These are phyloP conservation scores for Latheticus oryzae DNA, from an alignment of 2,888 invertebrate genomes.

Conservation along the genomic window DNA sequence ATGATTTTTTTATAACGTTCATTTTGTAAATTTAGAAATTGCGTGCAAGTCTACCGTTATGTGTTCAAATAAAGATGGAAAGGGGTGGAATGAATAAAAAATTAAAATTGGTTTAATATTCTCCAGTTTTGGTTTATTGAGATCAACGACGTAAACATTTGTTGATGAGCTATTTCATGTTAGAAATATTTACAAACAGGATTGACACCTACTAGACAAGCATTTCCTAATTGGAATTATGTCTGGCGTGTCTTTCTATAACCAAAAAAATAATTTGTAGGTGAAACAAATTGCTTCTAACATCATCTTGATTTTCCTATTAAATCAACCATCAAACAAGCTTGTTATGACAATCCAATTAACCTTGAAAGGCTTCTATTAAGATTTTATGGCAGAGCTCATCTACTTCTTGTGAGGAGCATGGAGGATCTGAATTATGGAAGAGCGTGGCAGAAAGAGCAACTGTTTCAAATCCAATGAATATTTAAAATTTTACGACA, in stretches of 20 bases:
- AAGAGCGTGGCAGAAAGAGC: constrained; percentile 3
- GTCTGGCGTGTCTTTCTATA: no score
- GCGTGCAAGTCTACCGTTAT: constrained; percentile 11
- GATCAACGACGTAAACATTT: constrained; percentile 10
- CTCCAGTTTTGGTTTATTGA: constrained; percentile 5
- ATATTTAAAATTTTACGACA: constrained; percentile 28
- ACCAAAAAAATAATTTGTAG: no score
- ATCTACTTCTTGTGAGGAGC: constrained; percentile 5
- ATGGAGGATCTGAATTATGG: constrained; percentile 13
- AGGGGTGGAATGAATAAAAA: constrained; percentile 7
- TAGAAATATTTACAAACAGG: constrained; percentile 10
- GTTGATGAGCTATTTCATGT: not conserved
- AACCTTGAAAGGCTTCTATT: constrained; percentile 8
- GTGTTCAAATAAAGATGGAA: constrained; percentile 6
- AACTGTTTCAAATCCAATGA: constrained; percentile 19
- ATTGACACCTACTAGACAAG: constrained; percentile 4
- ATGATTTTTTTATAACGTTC: constrained; percentile 1
- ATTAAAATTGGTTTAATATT: constrained; percentile 23
- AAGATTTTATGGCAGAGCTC: constrained; percentile 12
- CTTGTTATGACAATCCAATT: constrained; percentile 21
- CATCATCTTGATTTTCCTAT: not conserved
- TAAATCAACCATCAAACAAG: constrained; percentile 23
- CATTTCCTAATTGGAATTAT: constrained; percentile 1
- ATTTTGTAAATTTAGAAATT: constrained; percentile 14
- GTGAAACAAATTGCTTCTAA: no score